Base-by-base conservation (phyloP, 2,113 vertebrate species). In the Laterallus jamaicensis region DNA sequence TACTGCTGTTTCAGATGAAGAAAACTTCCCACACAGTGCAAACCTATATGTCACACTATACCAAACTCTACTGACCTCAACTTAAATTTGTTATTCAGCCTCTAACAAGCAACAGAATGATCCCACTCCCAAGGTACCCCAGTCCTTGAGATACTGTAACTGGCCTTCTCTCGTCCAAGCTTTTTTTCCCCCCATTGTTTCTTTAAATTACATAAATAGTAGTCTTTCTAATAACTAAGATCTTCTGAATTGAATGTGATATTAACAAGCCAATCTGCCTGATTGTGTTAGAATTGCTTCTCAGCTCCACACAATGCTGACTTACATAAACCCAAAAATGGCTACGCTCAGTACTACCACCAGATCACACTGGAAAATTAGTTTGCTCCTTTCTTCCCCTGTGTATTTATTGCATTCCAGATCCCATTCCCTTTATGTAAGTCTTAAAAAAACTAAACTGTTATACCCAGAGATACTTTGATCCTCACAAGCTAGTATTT, bases 171-270 rank as follows among this genome's bases (percentile, higher is more conserved):
- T 60, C 6, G 1, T 60, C 24, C 62, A 71, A 4, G 2, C 0
- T 0, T 4, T 18, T 66, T 0, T 4, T 18, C 62, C 63, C 62
- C 35, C 6, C 13, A 56, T 3, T 39, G 19, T 59, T 94, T n/a
- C 52, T 86, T 90, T 44, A 39, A 75, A 88, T 2, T 42, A 29
- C 18, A 66, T 20, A 49, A 86, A 66, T 20, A 32, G 7, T 22
- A 1, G 17, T 20, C 37, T 66, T 84, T 40, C 58, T 50, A 81
- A 39, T 25, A 90, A 66, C 15, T 9, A 56, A 71, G n/a, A 39
- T 26, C 42, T 44, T 32, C 42, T 32, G 15, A 90, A 52, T 0
- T 52, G 6, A 47, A 88, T 6, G 19, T 3, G 24, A 63, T 56
- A 59, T 6, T 71, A 52, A 15, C 64, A 2, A 5, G 22, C 12